Base-by-base conservation (phyloP, 2,888 invertebrate genomes). In the Drosophila longiperda region DNA sequence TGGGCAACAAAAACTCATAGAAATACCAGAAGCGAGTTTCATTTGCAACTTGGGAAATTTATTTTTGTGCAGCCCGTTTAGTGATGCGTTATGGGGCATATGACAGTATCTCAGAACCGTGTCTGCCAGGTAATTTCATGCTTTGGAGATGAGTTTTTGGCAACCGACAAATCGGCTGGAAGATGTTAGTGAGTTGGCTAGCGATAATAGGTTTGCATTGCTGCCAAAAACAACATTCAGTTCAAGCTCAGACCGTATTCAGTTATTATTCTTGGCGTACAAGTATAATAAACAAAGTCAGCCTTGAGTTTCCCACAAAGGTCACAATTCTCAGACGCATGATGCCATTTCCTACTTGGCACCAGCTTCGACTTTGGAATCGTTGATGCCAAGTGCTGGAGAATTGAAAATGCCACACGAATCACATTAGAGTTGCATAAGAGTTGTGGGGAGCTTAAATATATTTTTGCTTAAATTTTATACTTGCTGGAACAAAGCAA, bases 271-370 rank as follows among this genome's bases (percentile, higher is more conserved):
- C 70, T 89, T 81, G 84, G 79, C 79, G 38, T 64, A 49, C 38
- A 23, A 63, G 52, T 67, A 66, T 53, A 73, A 73, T 79, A 76
- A 80, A 71, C 72, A 74, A 70, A 66, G 57, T n/a, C 55, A 75
- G 80, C 88, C 90, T 86, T 87, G 87, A 90, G 70, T 60, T 77
- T 75, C 70, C 52, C 49, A 58, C 75, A 84, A 89, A 89, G 87
- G 89, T 82, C 87, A 69, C 73, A 71, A 54, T 76, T 38, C 83
- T 58, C 58, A 53, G 60, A 45, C 73, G 57, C 66, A 74, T 75
- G 63, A 64, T 68, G 62, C 62, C 52, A 75, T 54, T 54, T 69
- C 62, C 75, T 66, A 29, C 38, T 73, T 76, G 68, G 73, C 74
- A 66, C 66, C 63, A 61, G 12, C 36, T 38, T n/a, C n/a, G 36